Evolutionary conservation across 64 coral and sea anemone genomes (phyloP), one percentile per base, ranked within the genome.

Genomic region (Actinia equina): DNA sequence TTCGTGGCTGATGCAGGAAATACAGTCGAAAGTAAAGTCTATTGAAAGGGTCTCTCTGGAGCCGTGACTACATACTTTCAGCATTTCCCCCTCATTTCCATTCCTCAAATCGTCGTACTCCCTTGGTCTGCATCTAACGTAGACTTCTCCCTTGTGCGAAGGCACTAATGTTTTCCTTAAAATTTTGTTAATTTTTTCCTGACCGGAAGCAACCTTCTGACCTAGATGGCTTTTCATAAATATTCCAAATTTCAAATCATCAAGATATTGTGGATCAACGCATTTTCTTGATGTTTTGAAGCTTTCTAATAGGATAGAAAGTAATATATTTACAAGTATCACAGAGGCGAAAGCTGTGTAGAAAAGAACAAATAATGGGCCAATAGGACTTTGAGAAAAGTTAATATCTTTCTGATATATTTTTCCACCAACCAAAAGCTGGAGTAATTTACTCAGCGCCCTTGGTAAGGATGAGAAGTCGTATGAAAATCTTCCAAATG

Each of bases 401-500:
- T 81, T 81, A 2, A 49, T 81, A 3, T 44, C 49, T 20, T 81
- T 52, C 78, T 81, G 78, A 45, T 59, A 70, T 20, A 85, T 85
- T 52, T 88, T 77, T 46, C 87, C 87, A 27, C 89, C 89, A 14
- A 91, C 56, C 43, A 91, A 83, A 63, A 87, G 59, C 55, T 91
- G 83, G 5, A 95, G 25, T 14, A 88, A 62, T 26, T 79, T 70
- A 14, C 16, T 82, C 7, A 95, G 86, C 18, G 93, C 86, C 26
- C 44, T 77, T 0, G 37, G 30, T 53, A 95, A 80, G 12, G 71
- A 88, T 46, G 93, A 95, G 26, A 91, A 95, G 6, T 83, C 53
- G n/a, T 37, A 22, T 17, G 87, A 78, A 37, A 44, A 88, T 60
- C 71, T 59, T 59, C 89, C 93, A 85, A 95, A 95, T 22, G 88